Evolutionary conservation across 2,797 vertebrate species (phyloP), one percentile per base, ranked within the genome.

Genomic region (Choloepus didactylus): DNA sequence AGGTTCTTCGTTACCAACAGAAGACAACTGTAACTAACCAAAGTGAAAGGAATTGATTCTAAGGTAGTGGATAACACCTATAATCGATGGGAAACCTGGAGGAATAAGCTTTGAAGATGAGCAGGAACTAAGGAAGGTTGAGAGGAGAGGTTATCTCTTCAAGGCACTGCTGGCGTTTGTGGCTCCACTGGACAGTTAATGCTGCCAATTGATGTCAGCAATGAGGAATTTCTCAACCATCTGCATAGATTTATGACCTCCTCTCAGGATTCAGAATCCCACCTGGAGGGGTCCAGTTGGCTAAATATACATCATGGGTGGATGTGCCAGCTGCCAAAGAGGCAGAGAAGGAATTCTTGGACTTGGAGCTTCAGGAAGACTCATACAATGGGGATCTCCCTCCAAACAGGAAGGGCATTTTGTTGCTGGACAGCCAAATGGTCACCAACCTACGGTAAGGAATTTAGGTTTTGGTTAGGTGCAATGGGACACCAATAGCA

Each of bases 401-500:
- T 70, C 15, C 56, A 51, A 8, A 41, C 19, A 80, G 44, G 31
- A 67, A 76, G 60, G 16, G 16, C 73, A 66, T 70, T 94, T 46
- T 56, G n/a, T 44, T 60, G 6, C 19, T 38, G n/a, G 16, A 14
- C 46, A 69, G n/a, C 27, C 35, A 86, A 77, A 62, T 70, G 67
- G 49, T 23, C 56, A 89, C 49, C 27, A 59, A 76, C 5, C 19
- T 29, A 31, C 11, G 66, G 56, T 54, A 69, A 95, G 8, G 4
- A 62, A 75, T 27, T 72, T 41, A 79, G 38, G n/a, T 49, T 89
- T 76, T 75, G 67, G 91, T 83, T 82, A 93, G 54, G 67, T 87
- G 29, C 15, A 51, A 18, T 59, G 18, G 35, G 51, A 91, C 31
- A 7, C 46, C 46, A 46, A 66, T 46, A 79, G 25, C 21, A 16